Evolutionary conservation across 1,140 invertebrate species (phyloP).

Genomic region (Eupeodes corollae): DNA sequence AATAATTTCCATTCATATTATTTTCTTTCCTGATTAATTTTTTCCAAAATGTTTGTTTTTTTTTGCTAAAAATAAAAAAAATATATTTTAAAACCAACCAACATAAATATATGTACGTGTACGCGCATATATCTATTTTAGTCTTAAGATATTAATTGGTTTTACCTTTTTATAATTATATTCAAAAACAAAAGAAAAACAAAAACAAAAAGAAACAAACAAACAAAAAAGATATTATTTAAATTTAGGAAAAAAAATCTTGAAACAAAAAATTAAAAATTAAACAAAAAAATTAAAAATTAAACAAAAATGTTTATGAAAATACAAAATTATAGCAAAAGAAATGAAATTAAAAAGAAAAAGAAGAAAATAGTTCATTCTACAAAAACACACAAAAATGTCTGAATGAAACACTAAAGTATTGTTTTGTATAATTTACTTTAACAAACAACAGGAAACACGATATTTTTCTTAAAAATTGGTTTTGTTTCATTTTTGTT

Average conservation of each 20-base stretch:
- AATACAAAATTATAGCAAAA: too few relatives aligned
- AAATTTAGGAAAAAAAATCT: constrained; percentile 15
- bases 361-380: too few relatives aligned
- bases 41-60: constrained; percentile 11
- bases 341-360: too few relatives aligned
- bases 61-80: neutral
- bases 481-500: too few relatives aligned
- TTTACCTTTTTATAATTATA: constrained; percentile 12
- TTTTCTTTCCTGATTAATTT: constrained; percentile 2
- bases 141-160: too few relatives aligned
- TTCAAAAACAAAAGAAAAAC: constrained; percentile 9
- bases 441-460: too few relatives aligned
- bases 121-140: neutral
- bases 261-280: constrained; percentile 16
- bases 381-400: too few relatives aligned
- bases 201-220: constrained; percentile 7
- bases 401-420: too few relatives aligned
- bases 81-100: neutral
- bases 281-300: constrained; percentile 13
- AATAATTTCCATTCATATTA: neutral
- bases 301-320: too few relatives aligned
- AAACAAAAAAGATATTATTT: constrained; percentile 13
- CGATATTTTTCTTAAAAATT: too few relatives aligned
- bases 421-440: too few relatives aligned
- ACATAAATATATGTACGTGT: constrained; percentile 1